phyloP scores from a whole-genome alignment of 2,113 vertebrate species.

The Pleuronectes platessa region DNA sequence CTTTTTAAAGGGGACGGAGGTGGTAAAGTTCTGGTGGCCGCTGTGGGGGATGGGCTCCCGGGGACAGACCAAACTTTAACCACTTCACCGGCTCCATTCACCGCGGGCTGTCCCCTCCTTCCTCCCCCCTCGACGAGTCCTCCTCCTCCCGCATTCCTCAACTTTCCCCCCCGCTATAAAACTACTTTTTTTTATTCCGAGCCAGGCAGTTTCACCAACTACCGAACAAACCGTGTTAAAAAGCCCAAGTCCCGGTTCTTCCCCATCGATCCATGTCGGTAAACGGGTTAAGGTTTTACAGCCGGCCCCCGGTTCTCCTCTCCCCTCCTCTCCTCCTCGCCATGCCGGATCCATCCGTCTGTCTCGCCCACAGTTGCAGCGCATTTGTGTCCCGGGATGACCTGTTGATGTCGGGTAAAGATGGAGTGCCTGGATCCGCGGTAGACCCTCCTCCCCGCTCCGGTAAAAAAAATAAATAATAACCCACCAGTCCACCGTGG shows the following conservation, averaged over 20 bases:
- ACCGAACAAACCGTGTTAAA: too few species aligned
- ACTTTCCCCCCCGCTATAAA: constrained; percentile 49
- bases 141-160: constrained; percentile 50
- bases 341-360: constrained; percentile 72
- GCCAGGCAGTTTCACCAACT: too few species aligned
- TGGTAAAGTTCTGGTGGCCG: constrained; percentile 72
- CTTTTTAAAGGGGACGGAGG: constrained; percentile 37
- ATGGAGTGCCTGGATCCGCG: constrained; percentile 64
- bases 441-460: background rate
- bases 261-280: constrained; percentile 6
- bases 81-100: constrained; percentile 74
- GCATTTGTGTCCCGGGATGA: constrained; percentile 84
- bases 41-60: constrained; percentile 80
- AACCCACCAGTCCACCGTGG: too few species aligned
- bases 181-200: background rate
- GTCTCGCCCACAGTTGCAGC: constrained; percentile 74
- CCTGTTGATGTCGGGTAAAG: constrained; percentile 85
- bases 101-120: constrained; percentile 35
- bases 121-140: constrained; percentile 25
- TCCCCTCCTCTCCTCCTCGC: constrained; percentile 37
- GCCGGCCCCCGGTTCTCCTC: constrained; percentile 33
- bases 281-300: constrained; percentile 56
- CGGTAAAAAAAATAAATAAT: background rate
- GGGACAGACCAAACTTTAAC: constrained; percentile 81
- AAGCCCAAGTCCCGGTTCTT: background rate